These are phyloP conservation scores for Leptinotarsa undecemlineata DNA, from an alignment of 1,140 invertebrate genomes.

Conservation along the genomic window DNA sequence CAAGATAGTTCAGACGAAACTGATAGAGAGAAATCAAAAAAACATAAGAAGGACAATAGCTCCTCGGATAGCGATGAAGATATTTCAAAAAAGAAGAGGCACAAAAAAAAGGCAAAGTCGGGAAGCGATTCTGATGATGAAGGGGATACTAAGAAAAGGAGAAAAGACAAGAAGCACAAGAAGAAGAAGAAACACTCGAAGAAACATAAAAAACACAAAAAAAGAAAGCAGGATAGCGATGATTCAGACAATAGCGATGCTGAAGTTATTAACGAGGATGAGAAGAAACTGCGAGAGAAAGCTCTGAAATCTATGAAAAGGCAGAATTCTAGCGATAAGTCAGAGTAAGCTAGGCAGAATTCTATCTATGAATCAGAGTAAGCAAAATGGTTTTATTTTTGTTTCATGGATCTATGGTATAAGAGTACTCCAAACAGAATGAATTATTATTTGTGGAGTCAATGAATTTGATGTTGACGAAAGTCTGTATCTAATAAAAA, in stretches of 20 bases:
- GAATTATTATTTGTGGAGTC: not conserved
- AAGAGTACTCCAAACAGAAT: constrained; percentile 7
- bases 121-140: constrained; percentile 65
- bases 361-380: constrained; percentile 54
- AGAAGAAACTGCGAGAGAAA: constrained; percentile 84
- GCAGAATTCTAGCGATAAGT: constrained; percentile 54
- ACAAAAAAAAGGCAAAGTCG: constrained; percentile 51
- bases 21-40: constrained; percentile 60
- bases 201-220: constrained; percentile 70
- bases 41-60: constrained; percentile 68
- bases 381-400: constrained; percentile 27
- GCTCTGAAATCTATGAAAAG: constrained; percentile 77
- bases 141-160: constrained; percentile 69
- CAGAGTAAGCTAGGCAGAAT: constrained; percentile 52
- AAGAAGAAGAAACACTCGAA: constrained; percentile 71
- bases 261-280: constrained; percentile 74
- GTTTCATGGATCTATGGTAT: constrained; percentile 12
- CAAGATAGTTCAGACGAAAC: constrained; percentile 53
- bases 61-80: constrained; percentile 67
- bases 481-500: constrained; percentile 9
- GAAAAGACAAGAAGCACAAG: constrained; percentile 72
- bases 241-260: constrained; percentile 65
- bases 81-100: constrained; percentile 47
- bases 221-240: constrained; percentile 66
- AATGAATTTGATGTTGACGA: not conserved